Conservation (phyloP, 2,797 vertebrate species). For the Todus mexicanus region DNA sequence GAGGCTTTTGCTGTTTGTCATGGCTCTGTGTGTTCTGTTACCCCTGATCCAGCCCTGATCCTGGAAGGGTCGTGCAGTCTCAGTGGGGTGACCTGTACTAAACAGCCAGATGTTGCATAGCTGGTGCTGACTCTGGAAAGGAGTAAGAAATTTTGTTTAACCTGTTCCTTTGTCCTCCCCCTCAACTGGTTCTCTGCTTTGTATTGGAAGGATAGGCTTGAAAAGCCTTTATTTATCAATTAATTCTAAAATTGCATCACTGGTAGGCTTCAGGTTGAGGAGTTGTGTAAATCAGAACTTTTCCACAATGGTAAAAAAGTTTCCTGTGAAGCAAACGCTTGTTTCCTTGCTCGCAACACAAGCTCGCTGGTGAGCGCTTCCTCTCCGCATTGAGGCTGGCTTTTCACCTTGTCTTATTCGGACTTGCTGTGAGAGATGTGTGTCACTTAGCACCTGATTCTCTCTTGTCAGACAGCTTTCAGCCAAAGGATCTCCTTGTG, state of each 20-base stretch:
- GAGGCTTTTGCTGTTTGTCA: neutral
- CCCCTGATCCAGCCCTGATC: neutral
- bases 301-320: neutral
- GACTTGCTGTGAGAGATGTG: neutral
- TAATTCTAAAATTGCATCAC: neutral
- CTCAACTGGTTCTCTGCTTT: neutral
- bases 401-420: neutral
- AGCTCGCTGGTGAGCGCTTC: neutral
- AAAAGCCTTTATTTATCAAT: neutral
- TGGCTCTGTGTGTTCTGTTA: neutral
- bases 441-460: neutral
- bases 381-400: neutral
- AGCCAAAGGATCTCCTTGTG: neutral
- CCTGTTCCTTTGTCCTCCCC: neutral
- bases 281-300: neutral
- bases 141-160: neutral
- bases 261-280: neutral
- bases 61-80: constrained; percentile 39
- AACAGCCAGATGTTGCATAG: neutral
- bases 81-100: constrained; percentile 54
- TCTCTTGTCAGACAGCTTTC: neutral
- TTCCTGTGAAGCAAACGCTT: neutral
- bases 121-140: neutral
- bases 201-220: neutral
- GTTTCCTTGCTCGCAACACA: neutral